phyloP scores from a whole-genome alignment of 1,140 invertebrate genomes.

The Eubasilissa regina region DNA sequence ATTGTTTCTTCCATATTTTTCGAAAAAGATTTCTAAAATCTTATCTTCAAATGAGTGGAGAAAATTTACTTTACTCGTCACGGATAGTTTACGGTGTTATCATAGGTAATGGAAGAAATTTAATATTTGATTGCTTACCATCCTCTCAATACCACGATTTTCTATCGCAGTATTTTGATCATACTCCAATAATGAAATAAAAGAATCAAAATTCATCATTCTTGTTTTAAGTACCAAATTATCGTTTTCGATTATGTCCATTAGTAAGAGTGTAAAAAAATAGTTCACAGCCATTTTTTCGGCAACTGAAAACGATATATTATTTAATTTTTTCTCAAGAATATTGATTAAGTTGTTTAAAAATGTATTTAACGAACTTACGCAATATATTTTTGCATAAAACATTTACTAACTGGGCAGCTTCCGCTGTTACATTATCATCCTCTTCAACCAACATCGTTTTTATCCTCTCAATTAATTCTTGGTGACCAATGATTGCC shows the following conservation, averaged over 20 bases:
- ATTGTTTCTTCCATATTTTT: no score
- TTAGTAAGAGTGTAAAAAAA: neutral
- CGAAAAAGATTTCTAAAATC: no score
- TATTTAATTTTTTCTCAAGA: no score
- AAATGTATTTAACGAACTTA: neutral
- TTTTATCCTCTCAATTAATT: conserved; percentile 5
- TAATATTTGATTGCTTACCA: neutral
- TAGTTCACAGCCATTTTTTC: conserved; percentile 4
- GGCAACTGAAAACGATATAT: conserved; percentile 14
- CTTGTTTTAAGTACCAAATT: neutral
- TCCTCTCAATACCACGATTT: conserved; percentile 2
- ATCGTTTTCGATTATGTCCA: conserved; percentile 23
- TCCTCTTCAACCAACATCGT: neutral
- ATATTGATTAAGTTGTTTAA: no score
- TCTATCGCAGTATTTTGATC: neutral
- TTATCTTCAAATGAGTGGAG: no score
- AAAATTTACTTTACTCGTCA: no score
- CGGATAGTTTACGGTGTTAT: no score
- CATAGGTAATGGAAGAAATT: no score
- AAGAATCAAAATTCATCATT: conserved; percentile 21
- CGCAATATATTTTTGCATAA: conserved; percentile 32
- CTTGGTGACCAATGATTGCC: conserved; percentile 6
- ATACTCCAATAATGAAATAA: conserved; percentile 5
- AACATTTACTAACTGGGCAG: conserved; percentile 5
- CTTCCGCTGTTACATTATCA: neutral